Base-by-base conservation (phyloP, 2,888 invertebrate genomes). In the Melanchra persicariae region DNA sequence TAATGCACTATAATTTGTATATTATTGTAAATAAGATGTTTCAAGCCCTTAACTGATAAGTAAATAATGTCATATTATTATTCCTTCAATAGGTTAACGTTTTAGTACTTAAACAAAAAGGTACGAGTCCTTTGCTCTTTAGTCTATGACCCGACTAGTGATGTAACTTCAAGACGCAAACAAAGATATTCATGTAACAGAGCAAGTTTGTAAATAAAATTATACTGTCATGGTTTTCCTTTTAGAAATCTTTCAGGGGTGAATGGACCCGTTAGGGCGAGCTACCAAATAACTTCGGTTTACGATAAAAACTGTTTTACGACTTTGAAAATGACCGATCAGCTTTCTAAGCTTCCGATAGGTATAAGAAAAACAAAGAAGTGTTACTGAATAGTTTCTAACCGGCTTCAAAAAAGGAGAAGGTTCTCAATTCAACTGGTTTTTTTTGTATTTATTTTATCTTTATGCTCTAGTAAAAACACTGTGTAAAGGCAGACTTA, bases 31-130 rank as follows among this genome's bases (percentile, higher is more conserved):
- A 12, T 37, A 37, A 37, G 12, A 10, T 12, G 10, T 37, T 37
- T 37, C 37, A 37, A 37, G 10, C 37, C 37, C 37, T 37, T 43
- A 45, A 7, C n/a, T 22, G n/a, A 12, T 45, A 17, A 19, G 19
- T 45, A 19, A 45, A 19, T 19, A 45, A 45, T 26, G 34, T 55
- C 22, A 61, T 34, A 62, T n/a, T n/a, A n/a, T n/a, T n/a, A n/a
- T 49, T 30, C 1, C 26, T 12, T 5, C 37, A 51, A 24, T 19
- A 34, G 3, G 26, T 49, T 51, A 40, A 57, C 0, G 26, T 57
- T 34, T 37, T n/a, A n/a, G n/a, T n/a, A 45, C 17, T 26, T 55
- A 51, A 77, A 62, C 52, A 61, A 61, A 24, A 59, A 43, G 34
- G 9, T 8, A 17, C 37, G 40, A 24, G 26, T 12, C 22, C n/a